Percentiles rank a stretch among this genome's conserved stretches.
These are phyloP conservation scores for Halictus rubicundus DNA, from an alignment of 1,140 invertebrate species.

Conservation along the genomic window DNA sequence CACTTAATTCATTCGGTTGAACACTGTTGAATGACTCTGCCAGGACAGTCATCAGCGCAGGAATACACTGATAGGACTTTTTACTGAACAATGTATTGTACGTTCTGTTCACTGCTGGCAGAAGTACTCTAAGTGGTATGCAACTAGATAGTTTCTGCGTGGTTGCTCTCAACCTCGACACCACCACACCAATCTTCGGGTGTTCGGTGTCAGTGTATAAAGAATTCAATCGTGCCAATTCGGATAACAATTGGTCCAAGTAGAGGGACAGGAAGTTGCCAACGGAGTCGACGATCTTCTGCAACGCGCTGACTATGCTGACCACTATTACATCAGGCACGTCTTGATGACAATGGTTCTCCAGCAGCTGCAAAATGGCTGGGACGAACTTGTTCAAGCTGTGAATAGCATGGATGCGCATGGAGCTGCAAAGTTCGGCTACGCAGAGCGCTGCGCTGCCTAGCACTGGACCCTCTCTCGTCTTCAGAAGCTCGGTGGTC, in stretches of 20 bases:
- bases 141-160: constrained; percentile 85
- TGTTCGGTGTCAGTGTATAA: constrained; percentile 72
- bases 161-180: constrained; percentile 83
- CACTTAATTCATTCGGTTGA: constrained; percentile 82
- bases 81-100: constrained; percentile 84
- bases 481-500: constrained; percentile 83
- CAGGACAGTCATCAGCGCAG: constrained; percentile 87
- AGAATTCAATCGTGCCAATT: constrained; percentile 82
- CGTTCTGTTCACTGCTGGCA: constrained; percentile 86
- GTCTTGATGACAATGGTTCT: constrained; percentile 78
- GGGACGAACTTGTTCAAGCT: constrained; percentile 90
- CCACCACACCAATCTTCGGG: constrained; percentile 79
- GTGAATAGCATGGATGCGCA: constrained; percentile 87
- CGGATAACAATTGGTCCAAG: constrained; percentile 87
- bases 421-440: constrained; percentile 87
- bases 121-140: constrained; percentile 88
- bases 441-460: constrained; percentile 90
- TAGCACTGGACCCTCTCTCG: constrained; percentile 82
- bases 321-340: constrained; percentile 78
- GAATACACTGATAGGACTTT: constrained; percentile 83
- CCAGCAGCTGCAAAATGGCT: constrained; percentile 84
- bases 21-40: constrained; percentile 84
- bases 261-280: constrained; percentile 92
- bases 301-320: constrained; percentile 87
- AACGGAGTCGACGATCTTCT: constrained; percentile 90